Evolutionary conservation across 2,797 vertebrate species (phyloP), one percentile per base, ranked within the genome.

Genomic region (Aythya fuligula): DNA sequence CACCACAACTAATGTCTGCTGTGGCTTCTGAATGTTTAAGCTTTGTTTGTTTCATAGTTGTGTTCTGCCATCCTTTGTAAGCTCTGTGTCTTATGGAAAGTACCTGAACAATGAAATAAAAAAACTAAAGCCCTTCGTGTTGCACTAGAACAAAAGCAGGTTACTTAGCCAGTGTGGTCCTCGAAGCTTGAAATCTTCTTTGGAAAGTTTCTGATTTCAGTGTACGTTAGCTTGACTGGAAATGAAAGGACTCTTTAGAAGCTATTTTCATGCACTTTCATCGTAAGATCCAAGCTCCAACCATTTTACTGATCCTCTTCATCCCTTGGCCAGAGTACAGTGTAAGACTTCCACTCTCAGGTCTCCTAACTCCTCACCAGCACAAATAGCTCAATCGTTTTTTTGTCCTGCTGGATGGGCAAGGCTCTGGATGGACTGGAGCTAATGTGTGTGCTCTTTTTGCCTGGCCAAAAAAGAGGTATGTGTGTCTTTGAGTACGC

Each of bases 341-440:
- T 91, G 18, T 94, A 89, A 89, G 57, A 57, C 71, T 89, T 83
- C 39, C 75, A 19, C 74, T 85, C 71, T 93, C 71, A 92, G 93
- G 49, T 92, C 81, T 82, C 32, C 71, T 90, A 67, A 89, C 80
- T 90, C 60, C 60, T 90, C 57, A 60, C 36, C 77, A 95, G 36
- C 60, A 71, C 81, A 89, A 69, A 75, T 80, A 87, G 83, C n/a
- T 88, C 64, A 51, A n/a, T 88, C 43, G n/a, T 34, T 74, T 86
- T 84, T 93, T 76, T 95, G 70, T 86, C 64, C 84, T 85, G 71
- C 28, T 95, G 88, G 80, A 76, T 95, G 73, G 74, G 60, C 80
- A 78, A 90, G 73, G 79, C 91, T 95, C 92, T 86, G 88, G 51
- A 84, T 76, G 83, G 90, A 73, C 57, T 88, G 88, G 93, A 87